phyloP scores from a whole-genome alignment of 2,797 vertebrate genomes.

The Gallinago stenura region DNA sequence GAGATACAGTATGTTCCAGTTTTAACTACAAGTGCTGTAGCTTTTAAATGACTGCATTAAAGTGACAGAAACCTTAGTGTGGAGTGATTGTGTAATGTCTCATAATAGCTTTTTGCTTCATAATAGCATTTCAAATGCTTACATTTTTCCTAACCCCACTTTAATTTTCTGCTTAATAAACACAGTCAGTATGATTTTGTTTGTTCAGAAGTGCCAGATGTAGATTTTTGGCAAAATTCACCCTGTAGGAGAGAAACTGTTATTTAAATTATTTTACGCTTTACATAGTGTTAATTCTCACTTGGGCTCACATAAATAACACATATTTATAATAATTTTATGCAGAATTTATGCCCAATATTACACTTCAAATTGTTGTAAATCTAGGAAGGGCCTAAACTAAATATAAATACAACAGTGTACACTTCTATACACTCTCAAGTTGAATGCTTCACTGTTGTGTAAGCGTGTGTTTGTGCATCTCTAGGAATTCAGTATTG shows the following conservation, averaged over 20 bases:
- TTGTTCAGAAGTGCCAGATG: background rate
- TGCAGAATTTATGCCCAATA: background rate
- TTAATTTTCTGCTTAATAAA: background rate
- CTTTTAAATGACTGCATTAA: background rate
- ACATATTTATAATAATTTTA: background rate
- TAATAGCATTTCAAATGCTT: background rate
- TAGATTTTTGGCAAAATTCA: background rate
- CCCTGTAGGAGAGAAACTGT: background rate
- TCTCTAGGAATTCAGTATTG: background rate
- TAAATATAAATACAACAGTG: background rate
- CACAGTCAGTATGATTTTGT: background rate
- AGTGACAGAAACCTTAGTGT: background rate
- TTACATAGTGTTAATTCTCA: background rate
- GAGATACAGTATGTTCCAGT: background rate
- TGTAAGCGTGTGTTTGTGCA: background rate
- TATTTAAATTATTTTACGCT: background rate
- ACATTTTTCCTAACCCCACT: background rate
- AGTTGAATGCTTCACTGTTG: background rate
- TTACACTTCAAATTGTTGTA: background rate
- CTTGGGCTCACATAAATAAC: background rate
- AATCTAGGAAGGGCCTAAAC: background rate
- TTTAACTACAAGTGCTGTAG: background rate
- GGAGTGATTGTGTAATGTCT: background rate
- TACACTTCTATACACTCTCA: background rate
- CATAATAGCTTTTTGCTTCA: background rate